A percentile compares a stretch with the other conserved stretches of the same genome.
Evolutionary conservation across 2,797 vertebrate species (phyloP).

Genomic region (Chelmon rostratus): DNA sequence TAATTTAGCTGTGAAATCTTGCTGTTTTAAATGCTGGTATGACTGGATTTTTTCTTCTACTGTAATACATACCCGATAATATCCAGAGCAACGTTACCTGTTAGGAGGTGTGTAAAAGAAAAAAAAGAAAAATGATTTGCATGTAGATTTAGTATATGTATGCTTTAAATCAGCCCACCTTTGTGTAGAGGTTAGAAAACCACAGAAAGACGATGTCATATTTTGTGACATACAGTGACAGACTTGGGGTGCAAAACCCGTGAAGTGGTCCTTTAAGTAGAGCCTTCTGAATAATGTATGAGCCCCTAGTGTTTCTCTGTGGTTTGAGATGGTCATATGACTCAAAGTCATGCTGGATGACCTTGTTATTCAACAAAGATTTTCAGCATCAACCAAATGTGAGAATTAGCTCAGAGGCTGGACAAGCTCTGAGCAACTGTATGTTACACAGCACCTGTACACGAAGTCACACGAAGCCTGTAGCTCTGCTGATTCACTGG

Average conservation of each 20-base stretch:
- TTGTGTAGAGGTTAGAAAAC: neutral
- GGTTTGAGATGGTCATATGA: conserved; percentile 42
- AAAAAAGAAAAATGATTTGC: neutral
- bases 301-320: conserved; percentile 13
- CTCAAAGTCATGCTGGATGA: conserved; percentile 31
- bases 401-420: neutral
- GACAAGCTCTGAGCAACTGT: neutral
- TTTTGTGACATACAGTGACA: neutral
- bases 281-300: conserved; percentile 48
- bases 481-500: neutral
- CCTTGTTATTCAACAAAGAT: conserved; percentile 30
- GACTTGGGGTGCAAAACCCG: conserved; percentile 26
- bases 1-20: no score
- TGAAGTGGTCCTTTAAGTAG: conserved; percentile 37
- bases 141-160: no score
- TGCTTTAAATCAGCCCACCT: neutral
- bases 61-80: neutral
- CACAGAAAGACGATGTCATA: neutral
- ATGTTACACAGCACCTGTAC: neutral
- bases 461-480: neutral
- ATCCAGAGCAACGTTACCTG: neutral
- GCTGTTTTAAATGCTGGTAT: no score
- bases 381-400: conserved; percentile 16
- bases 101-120: neutral
- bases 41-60: neutral